Percentiles rank a stretch among this genome's conserved stretches.
Evolutionary conservation across 2,888 invertebrate genomes (phyloP).

Genomic region (Parnassius smintheus): DNA sequence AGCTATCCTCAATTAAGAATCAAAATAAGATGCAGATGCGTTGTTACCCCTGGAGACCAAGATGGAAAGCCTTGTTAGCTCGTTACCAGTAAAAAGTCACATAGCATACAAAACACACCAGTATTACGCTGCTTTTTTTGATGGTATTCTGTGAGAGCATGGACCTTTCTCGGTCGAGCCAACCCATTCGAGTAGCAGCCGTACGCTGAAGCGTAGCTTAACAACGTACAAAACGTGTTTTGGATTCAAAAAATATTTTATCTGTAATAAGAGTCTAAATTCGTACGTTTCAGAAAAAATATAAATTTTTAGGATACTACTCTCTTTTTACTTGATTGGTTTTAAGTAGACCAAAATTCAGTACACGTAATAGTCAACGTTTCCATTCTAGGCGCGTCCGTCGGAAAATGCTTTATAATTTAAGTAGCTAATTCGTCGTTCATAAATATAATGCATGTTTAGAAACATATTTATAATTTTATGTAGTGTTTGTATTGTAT

Average conservation of each 20-base stretch:
- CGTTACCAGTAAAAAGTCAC: no score
- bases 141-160: no score
- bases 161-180: no score
- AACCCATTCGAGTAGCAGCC: no score
- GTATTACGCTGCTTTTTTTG: no score
- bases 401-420: constrained; percentile 15
- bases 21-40: no score
- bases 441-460: constrained; percentile 18
- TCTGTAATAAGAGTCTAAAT: constrained; percentile 1
- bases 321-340: constrained; percentile 2
- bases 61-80: no score
- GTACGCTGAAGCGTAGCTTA: no score
- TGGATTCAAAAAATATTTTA: constrained; percentile 5
- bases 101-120: no score
- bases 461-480: not conserved
- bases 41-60: no score
- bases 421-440: constrained; percentile 23
- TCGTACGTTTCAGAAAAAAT: not conserved
- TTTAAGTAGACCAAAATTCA: constrained; percentile 4
- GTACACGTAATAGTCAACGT: constrained; percentile 10
- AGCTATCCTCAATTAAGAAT: no score
- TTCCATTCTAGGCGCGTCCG: constrained; percentile 6
- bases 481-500: not conserved
- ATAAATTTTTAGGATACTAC: not conserved
- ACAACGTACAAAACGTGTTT: constrained; percentile 8